phyloP scores from a whole-genome alignment of 2,113 vertebrate genomes.

The Morone chrysops region DNA sequence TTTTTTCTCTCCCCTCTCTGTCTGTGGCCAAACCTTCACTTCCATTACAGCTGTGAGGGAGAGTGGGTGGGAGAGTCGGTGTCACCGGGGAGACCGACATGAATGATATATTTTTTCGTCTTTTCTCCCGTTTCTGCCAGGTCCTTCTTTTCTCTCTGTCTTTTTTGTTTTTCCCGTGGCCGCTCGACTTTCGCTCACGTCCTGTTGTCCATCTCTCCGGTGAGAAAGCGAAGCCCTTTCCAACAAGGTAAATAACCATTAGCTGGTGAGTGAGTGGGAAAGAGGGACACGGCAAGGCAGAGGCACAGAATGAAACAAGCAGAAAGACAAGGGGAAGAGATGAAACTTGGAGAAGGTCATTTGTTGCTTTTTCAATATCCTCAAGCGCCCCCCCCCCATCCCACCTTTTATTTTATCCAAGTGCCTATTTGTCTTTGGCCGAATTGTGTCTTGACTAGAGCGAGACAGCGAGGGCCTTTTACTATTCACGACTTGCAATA shows the following conservation, averaged over 20 bases:
- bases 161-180: constrained; percentile 15
- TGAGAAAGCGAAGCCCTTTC: constrained; percentile 87
- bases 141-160: constrained; percentile 34
- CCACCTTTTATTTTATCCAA: constrained; percentile 70
- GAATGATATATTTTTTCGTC: constrained; percentile 81
- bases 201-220: constrained; percentile 67
- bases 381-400: constrained; percentile 57
- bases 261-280: constrained; percentile 76
- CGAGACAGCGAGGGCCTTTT: constrained; percentile 66
- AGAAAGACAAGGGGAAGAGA: constrained; percentile 67
- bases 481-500: constrained; percentile 78
- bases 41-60: constrained; percentile 80
- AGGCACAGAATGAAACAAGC: constrained; percentile 34
- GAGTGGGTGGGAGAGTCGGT: constrained; percentile 65
- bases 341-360: constrained; percentile 86
- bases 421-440: constrained; percentile 81
- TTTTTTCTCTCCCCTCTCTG: constrained; percentile 47
- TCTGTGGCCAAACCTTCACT: constrained; percentile 70
- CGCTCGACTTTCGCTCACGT: constrained; percentile 39
- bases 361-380: constrained; percentile 86
- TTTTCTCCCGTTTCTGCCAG: constrained; percentile 38
- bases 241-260: constrained; percentile 88
- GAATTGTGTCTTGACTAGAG: constrained; percentile 54
- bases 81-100: constrained; percentile 81
- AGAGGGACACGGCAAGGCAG: constrained; percentile 44